These are phyloP conservation scores for Bursaphelenchus mucronatus DNA, from an alignment of 1,140 invertebrate species.

Conservation along the genomic window DNA sequence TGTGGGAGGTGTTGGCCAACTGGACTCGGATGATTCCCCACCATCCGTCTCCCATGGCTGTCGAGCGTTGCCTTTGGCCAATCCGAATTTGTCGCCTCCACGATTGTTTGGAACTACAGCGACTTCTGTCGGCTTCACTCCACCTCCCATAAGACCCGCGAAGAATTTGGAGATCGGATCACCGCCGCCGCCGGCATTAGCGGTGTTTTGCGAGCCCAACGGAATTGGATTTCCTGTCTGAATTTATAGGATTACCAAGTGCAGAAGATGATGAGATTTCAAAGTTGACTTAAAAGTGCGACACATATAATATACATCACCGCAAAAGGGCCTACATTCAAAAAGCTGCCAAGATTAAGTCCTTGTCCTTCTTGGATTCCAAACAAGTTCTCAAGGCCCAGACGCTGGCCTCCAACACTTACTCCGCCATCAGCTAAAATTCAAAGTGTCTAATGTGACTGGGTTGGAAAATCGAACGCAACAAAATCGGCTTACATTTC, in stretches of 20 bases:
- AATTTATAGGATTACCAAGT: background rate
- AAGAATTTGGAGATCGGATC: background rate
- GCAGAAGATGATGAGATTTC: too few relatives aligned
- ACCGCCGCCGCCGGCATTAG: background rate
- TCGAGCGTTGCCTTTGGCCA: too few relatives aligned
- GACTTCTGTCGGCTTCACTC: too few relatives aligned
- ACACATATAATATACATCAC: background rate
- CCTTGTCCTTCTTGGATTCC: slow-evolving; percentile 34
- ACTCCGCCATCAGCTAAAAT: slow-evolving; percentile 40
- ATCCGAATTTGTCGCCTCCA: too few relatives aligned
- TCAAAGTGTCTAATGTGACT: background rate
- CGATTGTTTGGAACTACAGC: too few relatives aligned
- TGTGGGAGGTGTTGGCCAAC: too few relatives aligned
- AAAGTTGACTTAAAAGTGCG: too few relatives aligned
- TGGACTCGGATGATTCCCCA: too few relatives aligned
- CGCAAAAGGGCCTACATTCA: slow-evolving; percentile 22
- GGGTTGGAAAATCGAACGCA: background rate
- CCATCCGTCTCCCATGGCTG: too few relatives aligned
- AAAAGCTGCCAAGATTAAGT: slow-evolving; percentile 38
- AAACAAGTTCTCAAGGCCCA: slow-evolving; percentile 38
- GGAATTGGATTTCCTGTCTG: background rate
- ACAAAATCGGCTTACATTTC: slow-evolving; percentile 25
- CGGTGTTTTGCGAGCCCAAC: background rate
- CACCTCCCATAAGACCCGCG: too few relatives aligned
- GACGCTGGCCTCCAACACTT: slow-evolving; percentile 29